Evolutionary conservation across 2,797 vertebrate genomes (phyloP).

Genomic region (Coracias cyanogaster): DNA sequence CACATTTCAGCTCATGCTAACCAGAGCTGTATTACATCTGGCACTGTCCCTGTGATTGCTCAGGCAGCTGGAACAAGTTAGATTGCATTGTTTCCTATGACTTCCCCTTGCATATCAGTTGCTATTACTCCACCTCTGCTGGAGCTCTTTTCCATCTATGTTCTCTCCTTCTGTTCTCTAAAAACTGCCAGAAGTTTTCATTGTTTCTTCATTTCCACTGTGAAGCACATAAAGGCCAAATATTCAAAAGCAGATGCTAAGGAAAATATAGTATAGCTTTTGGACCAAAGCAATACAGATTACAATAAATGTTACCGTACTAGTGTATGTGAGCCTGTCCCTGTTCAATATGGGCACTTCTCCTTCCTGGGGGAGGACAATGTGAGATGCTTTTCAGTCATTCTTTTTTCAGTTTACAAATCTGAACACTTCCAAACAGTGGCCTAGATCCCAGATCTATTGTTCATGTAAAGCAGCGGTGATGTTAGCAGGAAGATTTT

Average conservation of each 20-base stretch:
- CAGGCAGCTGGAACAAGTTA: slow-evolving; percentile 70
- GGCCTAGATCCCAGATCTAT: not conserved
- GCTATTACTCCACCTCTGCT: slow-evolving; percentile 59
- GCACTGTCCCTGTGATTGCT: slow-evolving; percentile 53
- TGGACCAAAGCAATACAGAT: not conserved
- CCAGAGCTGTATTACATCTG: slow-evolving; percentile 69
- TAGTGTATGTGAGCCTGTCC: not conserved
- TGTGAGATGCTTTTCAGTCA: not conserved
- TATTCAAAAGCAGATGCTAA: slow-evolving; percentile 12
- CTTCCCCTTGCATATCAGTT: slow-evolving; percentile 45
- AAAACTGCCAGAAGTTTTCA: slow-evolving; percentile 29
- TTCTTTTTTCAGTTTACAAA: not conserved
- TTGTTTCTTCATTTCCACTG: slow-evolving; percentile 12
- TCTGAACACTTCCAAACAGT: not conserved
- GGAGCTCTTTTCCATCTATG: slow-evolving; percentile 13
- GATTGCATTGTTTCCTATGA: slow-evolving; percentile 72
- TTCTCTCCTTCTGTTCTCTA: slow-evolving; percentile 54
- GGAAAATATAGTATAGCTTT: not conserved
- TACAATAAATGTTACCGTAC: not conserved
- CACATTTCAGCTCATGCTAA: slow-evolving; percentile 51
- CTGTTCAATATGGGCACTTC: not conserved
- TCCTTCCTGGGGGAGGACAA: not conserved
- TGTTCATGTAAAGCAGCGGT: not conserved
- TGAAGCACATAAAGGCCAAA: not conserved
- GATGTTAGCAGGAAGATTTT: not conserved